A percentile compares a stretch with the other conserved stretches of the same genome.
These are phyloP conservation scores for Platysteira castanea DNA, from an alignment of 2,113 vertebrate genomes.

Conservation along the genomic window DNA sequence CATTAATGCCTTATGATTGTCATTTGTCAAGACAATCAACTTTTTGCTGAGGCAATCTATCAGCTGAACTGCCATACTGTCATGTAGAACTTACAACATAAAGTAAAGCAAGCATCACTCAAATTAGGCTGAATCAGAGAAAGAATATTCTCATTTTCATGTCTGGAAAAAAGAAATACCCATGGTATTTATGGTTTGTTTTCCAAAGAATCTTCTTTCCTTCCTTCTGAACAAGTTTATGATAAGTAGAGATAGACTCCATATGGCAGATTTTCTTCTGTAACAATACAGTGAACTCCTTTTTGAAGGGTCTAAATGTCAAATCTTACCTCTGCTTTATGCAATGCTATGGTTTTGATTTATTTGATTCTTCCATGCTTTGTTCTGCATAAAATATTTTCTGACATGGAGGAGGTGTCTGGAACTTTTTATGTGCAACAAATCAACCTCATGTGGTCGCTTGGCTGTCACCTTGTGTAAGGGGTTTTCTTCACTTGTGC, in stretches of 20 bases:
- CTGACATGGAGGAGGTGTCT: not conserved
- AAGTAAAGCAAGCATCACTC: not conserved
- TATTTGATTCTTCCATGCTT: not conserved
- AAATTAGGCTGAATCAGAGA: not conserved
- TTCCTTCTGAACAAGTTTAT: not conserved
- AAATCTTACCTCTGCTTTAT: not conserved
- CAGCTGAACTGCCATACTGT: not conserved
- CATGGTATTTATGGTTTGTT: not conserved
- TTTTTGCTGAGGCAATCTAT: not conserved
- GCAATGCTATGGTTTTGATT: not conserved
- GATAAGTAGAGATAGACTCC: not conserved
- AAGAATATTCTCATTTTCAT: not conserved
- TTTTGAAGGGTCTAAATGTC: not conserved
- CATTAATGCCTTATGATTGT: not conserved
- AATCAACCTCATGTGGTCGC: not conserved
- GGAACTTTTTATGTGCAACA: not conserved
- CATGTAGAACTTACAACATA: not conserved
- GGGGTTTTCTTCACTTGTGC: not conserved
- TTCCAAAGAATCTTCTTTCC: not conserved
- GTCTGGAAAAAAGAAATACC: not conserved
- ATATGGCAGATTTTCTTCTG: not conserved
- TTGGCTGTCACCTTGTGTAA: not conserved
- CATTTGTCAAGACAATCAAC: not conserved
- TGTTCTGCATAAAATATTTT: not conserved
- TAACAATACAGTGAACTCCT: not conserved